Base-by-base conservation (phyloP, 1,140 invertebrate species). In the Saccostrea glomerata region DNA sequence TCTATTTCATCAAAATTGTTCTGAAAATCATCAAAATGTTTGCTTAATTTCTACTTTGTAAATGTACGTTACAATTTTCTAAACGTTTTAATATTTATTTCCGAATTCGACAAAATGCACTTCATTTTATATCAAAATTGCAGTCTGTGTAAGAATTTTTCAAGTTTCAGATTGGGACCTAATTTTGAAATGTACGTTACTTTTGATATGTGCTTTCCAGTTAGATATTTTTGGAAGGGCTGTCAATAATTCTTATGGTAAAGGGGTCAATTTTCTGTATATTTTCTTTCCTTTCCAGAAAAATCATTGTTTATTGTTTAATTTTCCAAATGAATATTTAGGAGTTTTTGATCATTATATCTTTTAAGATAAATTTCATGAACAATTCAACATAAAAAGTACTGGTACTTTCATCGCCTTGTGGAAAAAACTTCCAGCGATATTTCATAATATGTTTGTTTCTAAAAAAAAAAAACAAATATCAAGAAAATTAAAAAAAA, bases 161-260 rank as follows among this genome's bases (percentile, higher is more conserved):
- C 7, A 70, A 70, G 63, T 70, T 70, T 70, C n/a, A 20, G n/a
- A 70, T 70, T 5, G 11, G 25, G n/a, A n/a, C 17, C 0, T 23
- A 70, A 70, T 70, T 70, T n/a, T 70, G 63, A 70, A 70, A 86
- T 86, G 55, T 86, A 40, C 60, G 85, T 47, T 40, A 86, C 85
- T 40, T 63, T 40, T 66, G 60, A 66, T 0, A 47, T 86, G 56
- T 83, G 23, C 40, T 40, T 58, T 58, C 9, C 56, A 58, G 56
- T 58, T 4, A 15, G 13, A 17, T 58, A 58, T 25, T 70, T 25
- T 11, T 70, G 1, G 23, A 23, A 70, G n/a, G n/a, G 25, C 15
- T 70, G 63, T 23, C 63, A 20, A 70, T 70, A 70, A 25, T 25
- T 70, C 5, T 23, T 25, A 2, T 23, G 23, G n/a, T 23, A 20